Percentiles rank a stretch among this genome's conserved stretches.
Evolutionary conservation across 1,140 invertebrate genomes (phyloP).

Genomic region (Drosophila sproati): DNA sequence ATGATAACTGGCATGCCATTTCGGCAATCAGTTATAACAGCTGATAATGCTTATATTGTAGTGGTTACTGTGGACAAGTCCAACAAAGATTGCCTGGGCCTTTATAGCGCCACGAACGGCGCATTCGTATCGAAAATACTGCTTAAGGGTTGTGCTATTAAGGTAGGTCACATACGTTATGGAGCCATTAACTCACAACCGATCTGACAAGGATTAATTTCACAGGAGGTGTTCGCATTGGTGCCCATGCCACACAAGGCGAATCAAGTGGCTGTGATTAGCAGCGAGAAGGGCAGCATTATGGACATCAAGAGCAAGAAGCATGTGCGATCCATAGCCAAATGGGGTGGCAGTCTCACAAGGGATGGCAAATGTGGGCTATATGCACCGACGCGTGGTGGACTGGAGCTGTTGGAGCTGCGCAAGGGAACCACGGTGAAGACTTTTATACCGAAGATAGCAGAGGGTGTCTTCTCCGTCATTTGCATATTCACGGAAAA

Average conservation of each 20-base stretch:
- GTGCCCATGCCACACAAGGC: slow-evolving; percentile 93
- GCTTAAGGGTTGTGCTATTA: slow-evolving; percentile 88
- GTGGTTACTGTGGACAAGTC: slow-evolving; percentile 92
- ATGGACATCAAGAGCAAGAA: slow-evolving; percentile 93
- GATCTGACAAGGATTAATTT: not conserved
- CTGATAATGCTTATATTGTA: slow-evolving; percentile 91
- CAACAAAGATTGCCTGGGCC: slow-evolving; percentile 92
- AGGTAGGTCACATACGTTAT: slow-evolving; percentile 84
- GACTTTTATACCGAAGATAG: slow-evolving; percentile 95
- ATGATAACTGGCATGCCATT: slow-evolving; percentile 89
- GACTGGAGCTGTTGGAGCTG: slow-evolving; percentile 95
- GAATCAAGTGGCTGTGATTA: slow-evolving; percentile 94
- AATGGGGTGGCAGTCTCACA: slow-evolving; percentile 93
- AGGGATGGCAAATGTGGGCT: slow-evolving; percentile 95
- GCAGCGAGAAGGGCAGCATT: slow-evolving; percentile 95
- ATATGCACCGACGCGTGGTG: slow-evolving; percentile 96
- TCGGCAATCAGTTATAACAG: slow-evolving; percentile 91
- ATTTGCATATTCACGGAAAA: slow-evolving; percentile 97
- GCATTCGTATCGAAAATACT: slow-evolving; percentile 90
- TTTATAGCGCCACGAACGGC: slow-evolving; percentile 94
- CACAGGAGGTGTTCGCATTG: slow-evolving; percentile 88
- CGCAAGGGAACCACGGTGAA: slow-evolving; percentile 92
- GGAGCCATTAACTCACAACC: not conserved
- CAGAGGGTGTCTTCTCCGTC: slow-evolving; percentile 98
- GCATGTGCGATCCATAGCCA: slow-evolving; percentile 90